Evolutionary conservation across 2,888 invertebrate genomes (phyloP).

Genomic region (Tortrix viridana): DNA sequence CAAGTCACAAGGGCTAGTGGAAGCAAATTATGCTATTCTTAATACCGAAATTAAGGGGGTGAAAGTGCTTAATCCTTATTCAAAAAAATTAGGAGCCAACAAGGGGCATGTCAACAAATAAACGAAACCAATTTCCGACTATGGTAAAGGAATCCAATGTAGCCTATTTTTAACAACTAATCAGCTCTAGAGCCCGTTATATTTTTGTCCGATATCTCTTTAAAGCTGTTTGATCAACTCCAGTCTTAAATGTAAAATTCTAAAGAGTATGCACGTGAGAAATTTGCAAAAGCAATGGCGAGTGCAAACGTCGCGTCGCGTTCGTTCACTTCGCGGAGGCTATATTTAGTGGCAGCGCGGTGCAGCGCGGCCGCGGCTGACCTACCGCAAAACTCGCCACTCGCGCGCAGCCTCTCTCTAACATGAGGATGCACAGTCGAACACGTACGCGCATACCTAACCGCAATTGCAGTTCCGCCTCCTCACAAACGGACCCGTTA

Average conservation of each 20-base stretch:
- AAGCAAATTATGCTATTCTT: no score
- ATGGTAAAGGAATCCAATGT: no score
- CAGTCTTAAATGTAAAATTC: slow-evolving; percentile 15
- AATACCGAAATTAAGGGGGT: no score
- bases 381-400: slow-evolving; percentile 74
- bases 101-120: no score
- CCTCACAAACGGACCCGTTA: slow-evolving; percentile 34
- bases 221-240: background rate
- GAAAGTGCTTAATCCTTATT: no score
- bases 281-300: slow-evolving; percentile 39
- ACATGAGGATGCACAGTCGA: slow-evolving; percentile 39
- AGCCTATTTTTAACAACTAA: background rate
- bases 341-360: slow-evolving; percentile 76
- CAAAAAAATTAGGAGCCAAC: no score
- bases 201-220: background rate
- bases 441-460: slow-evolving; percentile 42
- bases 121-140: no score
- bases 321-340: slow-evolving; percentile 77
- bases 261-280: slow-evolving; percentile 11
- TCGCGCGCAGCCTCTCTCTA: slow-evolving; percentile 58
- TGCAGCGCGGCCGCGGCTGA: slow-evolving; percentile 58
- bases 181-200: no score
- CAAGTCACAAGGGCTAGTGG: no score
- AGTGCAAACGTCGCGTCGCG: slow-evolving; percentile 53
- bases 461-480: slow-evolving; percentile 42